Conservation (phyloP, 2,888 invertebrate genomes). For the Pomacea canaliculata region DNA sequence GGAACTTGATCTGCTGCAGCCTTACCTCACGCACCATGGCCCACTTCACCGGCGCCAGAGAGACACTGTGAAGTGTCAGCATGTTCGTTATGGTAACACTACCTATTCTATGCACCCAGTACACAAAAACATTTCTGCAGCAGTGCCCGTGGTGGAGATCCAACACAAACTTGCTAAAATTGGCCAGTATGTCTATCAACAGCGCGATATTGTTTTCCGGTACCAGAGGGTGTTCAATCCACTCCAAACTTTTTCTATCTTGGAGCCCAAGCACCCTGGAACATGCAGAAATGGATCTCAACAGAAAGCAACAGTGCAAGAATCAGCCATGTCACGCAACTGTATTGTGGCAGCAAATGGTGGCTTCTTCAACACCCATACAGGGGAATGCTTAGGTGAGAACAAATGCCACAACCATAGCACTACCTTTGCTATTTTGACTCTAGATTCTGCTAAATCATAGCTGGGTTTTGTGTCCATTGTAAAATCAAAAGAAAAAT, state of each 20-base stretch:
- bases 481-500: too few relatives aligned
- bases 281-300: slow-evolving; percentile 55
- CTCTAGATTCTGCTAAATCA: not conserved
- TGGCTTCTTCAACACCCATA: slow-evolving; percentile 67
- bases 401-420: not conserved
- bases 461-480: too few relatives aligned
- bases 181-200: slow-evolving; percentile 31
- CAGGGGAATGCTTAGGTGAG: slow-evolving; percentile 65
- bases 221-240: slow-evolving; percentile 60
- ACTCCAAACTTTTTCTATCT: slow-evolving; percentile 60
- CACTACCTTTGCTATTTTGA: not conserved
- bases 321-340: slow-evolving; percentile 49
- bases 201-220: slow-evolving; percentile 36
- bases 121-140: slow-evolving; percentile 19
- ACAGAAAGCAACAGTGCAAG: slow-evolving; percentile 52
- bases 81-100: slow-evolving; percentile 52
- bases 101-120: slow-evolving; percentile 48
- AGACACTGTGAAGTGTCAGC: slow-evolving; percentile 45
- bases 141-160: slow-evolving; percentile 42
- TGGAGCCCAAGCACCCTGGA: slow-evolving; percentile 62
- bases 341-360: slow-evolving; percentile 69
- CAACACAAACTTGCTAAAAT: slow-evolving; percentile 39
- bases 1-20: slow-evolving; percentile 23
- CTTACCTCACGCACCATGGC: slow-evolving; percentile 26
- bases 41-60: slow-evolving; percentile 26